Evolutionary conservation across 2,888 invertebrate genomes (phyloP), one percentile per base, ranked within the genome.

Genomic region (Glyphotaelius pellucidus): DNA sequence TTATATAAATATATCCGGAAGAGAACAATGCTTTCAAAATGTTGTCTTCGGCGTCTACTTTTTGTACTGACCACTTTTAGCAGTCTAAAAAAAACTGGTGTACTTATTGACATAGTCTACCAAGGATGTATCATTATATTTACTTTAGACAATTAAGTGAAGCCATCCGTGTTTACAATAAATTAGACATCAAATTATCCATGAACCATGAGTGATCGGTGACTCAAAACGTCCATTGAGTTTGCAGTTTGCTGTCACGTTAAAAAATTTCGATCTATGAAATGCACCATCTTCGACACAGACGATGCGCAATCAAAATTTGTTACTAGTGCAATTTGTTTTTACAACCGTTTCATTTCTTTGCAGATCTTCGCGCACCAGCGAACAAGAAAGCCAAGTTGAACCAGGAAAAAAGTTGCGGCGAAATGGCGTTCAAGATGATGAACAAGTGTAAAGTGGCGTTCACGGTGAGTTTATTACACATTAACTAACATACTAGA

Each of bases 391-490:
- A 79, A 88, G 88, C 31, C 88, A 32, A 35, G 67, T 32, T 88
- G 31, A n/a, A 31, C 31, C 25, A 79, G 15, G 30, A 88, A 87
- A 67, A 79, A 67, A 35, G 32, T 12, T 30, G 80, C 79, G 88
- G 80, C 80, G 84, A 47, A 52, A n/a, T 90, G 90, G 89, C 85
- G 2, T 47, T 79, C 35, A 91, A 90, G 30, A 92, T 92, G 92
- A 91, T 92, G 90, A 90, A 83, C 91, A 92, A 92, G 90, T 92
- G 92, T 67, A 91, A 92, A 83, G 92, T 92, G 80, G 92, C 85
- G 35, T 92, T 92, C 42, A 90, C 89, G 92, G 92, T 92, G 79
- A 91, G 92, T 89, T 86, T 30, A 12, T 86, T 31, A 30, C 31
- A 81, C 81, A n/a, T 81, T 42, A 38, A 67, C 14, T 80, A 15